These are phyloP conservation scores for Oligia latruncula DNA, from an alignment of 2,888 invertebrate genomes.

Conservation along the genomic window DNA sequence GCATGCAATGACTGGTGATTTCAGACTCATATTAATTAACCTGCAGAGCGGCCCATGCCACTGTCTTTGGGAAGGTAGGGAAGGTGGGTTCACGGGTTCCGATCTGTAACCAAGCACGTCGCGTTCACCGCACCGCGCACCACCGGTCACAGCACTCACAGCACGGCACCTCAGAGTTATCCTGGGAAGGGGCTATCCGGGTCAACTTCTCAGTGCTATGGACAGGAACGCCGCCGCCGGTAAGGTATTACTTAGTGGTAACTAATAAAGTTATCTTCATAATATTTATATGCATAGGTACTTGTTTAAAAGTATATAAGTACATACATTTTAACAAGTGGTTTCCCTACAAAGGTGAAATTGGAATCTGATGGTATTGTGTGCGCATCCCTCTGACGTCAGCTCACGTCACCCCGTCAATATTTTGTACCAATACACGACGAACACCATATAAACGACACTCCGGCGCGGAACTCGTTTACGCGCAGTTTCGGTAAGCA, in stretches of 20 bases:
- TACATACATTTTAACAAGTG: too few species aligned
- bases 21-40: too few species aligned
- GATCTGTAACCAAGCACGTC: not conserved
- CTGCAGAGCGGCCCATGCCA: not conserved
- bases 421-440: not conserved
- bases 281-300: too few species aligned
- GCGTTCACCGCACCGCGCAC: not conserved
- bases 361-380: conserved; percentile 23
- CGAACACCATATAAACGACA: too few species aligned
- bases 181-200: not conserved
- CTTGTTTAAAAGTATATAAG: too few species aligned
- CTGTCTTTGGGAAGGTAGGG: not conserved
- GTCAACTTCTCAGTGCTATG: not conserved
- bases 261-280: not conserved
- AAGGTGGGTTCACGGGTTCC: not conserved
- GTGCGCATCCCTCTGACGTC: conserved; percentile 16
- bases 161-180: not conserved
- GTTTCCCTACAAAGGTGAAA: conserved; percentile 17
- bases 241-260: not conserved
- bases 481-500: not conserved
- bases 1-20: too few species aligned
- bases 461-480: conserved; percentile 1
- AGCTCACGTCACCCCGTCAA: conserved; percentile 3
- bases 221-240: not conserved
- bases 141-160: too few species aligned